Evolutionary conservation across 2,888 invertebrate species (phyloP).

Genomic region (Malthinus flaveolus): DNA sequence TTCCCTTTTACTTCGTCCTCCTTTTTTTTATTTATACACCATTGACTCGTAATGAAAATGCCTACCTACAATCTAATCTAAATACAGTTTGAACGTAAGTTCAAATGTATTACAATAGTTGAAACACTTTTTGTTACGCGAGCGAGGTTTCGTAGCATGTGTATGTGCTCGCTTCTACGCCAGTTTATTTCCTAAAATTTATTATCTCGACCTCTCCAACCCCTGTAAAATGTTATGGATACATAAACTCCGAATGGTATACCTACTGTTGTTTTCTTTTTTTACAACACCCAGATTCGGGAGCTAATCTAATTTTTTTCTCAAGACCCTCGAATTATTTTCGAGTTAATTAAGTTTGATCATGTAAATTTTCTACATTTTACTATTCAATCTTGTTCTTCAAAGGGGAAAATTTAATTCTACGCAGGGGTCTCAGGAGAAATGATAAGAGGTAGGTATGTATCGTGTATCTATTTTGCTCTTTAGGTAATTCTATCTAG

Average conservation of each 20-base stretch:
- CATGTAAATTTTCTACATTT: too few species aligned
- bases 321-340: too few species aligned
- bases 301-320: conserved; percentile 3
- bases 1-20: background rate
- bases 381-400: too few species aligned
- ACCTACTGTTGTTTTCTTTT: conserved; percentile 11
- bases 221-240: conserved; percentile 19
- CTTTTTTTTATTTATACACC: background rate
- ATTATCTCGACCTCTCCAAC: conserved; percentile 31
- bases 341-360: too few species aligned
- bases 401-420: too few species aligned
- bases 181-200: conserved; percentile 33
- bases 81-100: conserved; percentile 19
- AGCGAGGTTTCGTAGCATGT: conserved; percentile 47
- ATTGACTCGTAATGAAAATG: conserved; percentile 14
- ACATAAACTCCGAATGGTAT: conserved; percentile 14
- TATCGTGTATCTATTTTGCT: too few species aligned
- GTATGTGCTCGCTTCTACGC: conserved; percentile 48
- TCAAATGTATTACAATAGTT: conserved; percentile 36
- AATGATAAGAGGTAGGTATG: too few species aligned
- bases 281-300: background rate
- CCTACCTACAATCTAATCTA: conserved; percentile 17
- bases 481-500: too few species aligned
- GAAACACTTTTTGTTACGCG: conserved; percentile 49
- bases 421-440: too few species aligned